These are phyloP conservation scores for Matsumyia berberina DNA, from an alignment of 2,888 invertebrate genomes.

Conservation along the genomic window DNA sequence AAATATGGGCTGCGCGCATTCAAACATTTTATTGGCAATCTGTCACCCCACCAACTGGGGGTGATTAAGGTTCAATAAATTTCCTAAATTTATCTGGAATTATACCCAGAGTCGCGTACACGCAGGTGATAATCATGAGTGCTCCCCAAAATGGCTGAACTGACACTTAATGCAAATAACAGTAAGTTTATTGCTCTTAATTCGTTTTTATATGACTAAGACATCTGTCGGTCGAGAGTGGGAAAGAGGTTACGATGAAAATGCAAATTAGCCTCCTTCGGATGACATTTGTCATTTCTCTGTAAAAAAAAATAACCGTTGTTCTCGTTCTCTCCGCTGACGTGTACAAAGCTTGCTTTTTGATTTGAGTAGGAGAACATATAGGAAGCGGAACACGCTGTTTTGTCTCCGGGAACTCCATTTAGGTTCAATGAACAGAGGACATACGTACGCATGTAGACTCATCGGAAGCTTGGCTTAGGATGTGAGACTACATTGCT, in stretches of 20 bases:
- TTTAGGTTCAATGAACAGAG: conserved; percentile 62
- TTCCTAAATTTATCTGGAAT: conserved; percentile 50
- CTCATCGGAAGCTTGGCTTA: conserved; percentile 23
- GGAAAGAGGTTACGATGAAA: conserved; percentile 21
- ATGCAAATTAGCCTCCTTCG: conserved; percentile 60
- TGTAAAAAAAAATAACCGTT: conserved; percentile 45
- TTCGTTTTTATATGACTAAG: conserved; percentile 49
- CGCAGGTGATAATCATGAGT: conserved; percentile 42
- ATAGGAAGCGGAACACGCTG: conserved; percentile 47
- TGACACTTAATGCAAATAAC: conserved; percentile 65
- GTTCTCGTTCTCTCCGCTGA: conserved; percentile 15
- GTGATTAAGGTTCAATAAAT: conserved; percentile 62
- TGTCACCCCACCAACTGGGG: conserved; percentile 41
- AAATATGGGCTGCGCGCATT: conserved; percentile 47
- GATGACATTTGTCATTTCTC: conserved; percentile 63
- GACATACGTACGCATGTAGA: background rate
- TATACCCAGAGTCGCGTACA: background rate
- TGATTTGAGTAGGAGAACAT: conserved; percentile 55
- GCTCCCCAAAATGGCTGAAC: conserved; percentile 57
- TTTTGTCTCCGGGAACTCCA: conserved; percentile 32
- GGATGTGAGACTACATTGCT: conserved; percentile 40
- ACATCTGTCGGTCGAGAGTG: conserved; percentile 48
- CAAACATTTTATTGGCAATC: conserved; percentile 46
- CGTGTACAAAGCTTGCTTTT: background rate
- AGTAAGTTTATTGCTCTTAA: conserved; percentile 63